Conservation (phyloP, 2,113 vertebrate genomes). For the Brachyhypopomus occidentalis region DNA sequence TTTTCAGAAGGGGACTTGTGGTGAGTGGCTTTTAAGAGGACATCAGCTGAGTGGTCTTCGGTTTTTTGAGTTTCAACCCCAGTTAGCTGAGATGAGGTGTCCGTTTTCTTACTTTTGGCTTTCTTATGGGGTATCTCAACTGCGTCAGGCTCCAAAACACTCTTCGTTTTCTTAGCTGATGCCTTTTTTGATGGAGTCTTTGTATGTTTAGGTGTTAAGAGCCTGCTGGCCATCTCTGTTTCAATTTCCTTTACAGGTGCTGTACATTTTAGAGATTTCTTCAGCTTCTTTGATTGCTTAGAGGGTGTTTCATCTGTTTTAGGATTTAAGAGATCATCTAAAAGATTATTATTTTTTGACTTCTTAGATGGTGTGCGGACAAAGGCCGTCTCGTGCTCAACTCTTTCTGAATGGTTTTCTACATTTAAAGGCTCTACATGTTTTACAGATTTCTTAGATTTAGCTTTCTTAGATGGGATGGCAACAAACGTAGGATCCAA, state of each 20-base stretch:
- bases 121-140: slow-evolving; percentile 14
- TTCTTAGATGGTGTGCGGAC: not conserved
- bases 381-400: not conserved
- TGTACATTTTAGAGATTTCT: not conserved
- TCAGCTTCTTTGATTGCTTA: not conserved
- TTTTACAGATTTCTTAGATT: slow-evolving; percentile 33
- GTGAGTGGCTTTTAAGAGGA: not conserved
- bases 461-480: slow-evolving; percentile 17
- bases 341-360: not conserved
- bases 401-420: not conserved
- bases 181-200: slow-evolving; percentile 11
- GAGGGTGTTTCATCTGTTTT: not conserved
- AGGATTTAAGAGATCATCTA: not conserved
- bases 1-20: slow-evolving; percentile 7
- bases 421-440: not conserved
- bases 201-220: not conserved
- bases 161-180: not conserved
- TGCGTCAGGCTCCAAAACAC: not conserved
- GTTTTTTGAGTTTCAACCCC: slow-evolving; percentile 11
- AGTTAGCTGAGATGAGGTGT: not conserved
- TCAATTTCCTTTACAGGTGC: not conserved
- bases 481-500: not conserved
- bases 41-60: not conserved
- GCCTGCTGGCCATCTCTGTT: not conserved
- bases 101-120: slow-evolving; percentile 19